These are phyloP conservation scores for Danaus melanippus DNA, from an alignment of 1,140 invertebrate species.

Conservation along the genomic window DNA sequence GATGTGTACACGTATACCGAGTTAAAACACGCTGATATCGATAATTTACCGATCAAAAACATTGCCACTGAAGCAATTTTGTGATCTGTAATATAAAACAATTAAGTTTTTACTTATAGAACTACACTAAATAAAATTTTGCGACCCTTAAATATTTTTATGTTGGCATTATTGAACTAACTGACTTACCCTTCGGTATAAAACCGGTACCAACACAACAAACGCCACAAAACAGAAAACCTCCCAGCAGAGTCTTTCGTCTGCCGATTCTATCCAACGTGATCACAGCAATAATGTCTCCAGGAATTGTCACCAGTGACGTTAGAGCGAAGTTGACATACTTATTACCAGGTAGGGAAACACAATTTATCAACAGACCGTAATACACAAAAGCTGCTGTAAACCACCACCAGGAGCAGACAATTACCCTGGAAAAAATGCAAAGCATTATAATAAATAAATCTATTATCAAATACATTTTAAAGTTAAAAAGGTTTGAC, in stretches of 20 bases:
- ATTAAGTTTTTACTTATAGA: background rate
- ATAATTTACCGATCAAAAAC: conserved; percentile 19
- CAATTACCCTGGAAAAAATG: conserved; percentile 18
- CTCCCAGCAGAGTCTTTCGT: conserved; percentile 11
- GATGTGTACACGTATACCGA: conserved; percentile 17
- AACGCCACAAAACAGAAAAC: conserved; percentile 11
- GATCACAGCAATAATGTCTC: conserved; percentile 16
- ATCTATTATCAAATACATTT: background rate
- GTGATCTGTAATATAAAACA: conserved; percentile 13
- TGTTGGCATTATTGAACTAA: background rate
- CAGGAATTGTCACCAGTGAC: conserved; percentile 19
- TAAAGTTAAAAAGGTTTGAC: conserved; percentile 11
- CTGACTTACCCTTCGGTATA: conserved; percentile 11
- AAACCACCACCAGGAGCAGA: conserved; percentile 24
- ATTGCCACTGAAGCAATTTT: conserved; percentile 6
- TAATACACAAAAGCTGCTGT: conserved; percentile 21
- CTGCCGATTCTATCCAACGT: conserved; percentile 20
- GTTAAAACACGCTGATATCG: conserved; percentile 19
- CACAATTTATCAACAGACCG: conserved; percentile 20
- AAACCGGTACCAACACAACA: conserved; percentile 14
- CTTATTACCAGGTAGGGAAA: conserved; percentile 21
- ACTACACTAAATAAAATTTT: background rate
- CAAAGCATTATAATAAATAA: conserved; percentile 14
- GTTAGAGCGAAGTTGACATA: conserved; percentile 22
- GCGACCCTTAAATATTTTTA: background rate